These are phyloP conservation scores for Lepisosteus oculatus DNA, from an alignment of 2,113 vertebrate species.

Conservation along the genomic window DNA sequence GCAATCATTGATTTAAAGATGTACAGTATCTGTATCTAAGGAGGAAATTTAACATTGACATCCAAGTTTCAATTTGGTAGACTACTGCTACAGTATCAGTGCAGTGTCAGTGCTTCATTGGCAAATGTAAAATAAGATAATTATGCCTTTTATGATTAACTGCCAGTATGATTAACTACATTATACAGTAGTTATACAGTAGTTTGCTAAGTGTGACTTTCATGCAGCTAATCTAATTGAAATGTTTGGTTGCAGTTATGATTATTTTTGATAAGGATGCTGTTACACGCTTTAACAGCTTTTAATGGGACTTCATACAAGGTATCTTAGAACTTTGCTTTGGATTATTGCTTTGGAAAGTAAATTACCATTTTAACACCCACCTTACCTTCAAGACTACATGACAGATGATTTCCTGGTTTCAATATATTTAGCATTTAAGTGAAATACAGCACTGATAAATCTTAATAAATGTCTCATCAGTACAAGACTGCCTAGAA, in stretches of 20 bases:
- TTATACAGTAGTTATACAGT: background rate
- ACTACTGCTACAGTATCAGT: too few species aligned
- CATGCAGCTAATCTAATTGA: background rate
- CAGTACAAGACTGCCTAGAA: slow-evolving; percentile 26
- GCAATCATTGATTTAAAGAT: too few species aligned
- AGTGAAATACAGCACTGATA: too few species aligned
- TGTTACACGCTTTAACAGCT: slow-evolving; percentile 12
- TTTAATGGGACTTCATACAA: background rate
- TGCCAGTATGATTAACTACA: too few species aligned
- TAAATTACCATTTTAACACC: slow-evolving; percentile 31
- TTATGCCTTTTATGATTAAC: too few species aligned
- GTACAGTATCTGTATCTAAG: too few species aligned
- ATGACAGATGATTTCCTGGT: slow-evolving; percentile 34
- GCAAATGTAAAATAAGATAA: too few species aligned
- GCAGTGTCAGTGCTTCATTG: too few species aligned
- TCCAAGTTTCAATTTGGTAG: too few species aligned
- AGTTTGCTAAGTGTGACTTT: background rate
- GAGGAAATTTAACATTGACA: too few species aligned
- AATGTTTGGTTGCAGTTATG: background rate
- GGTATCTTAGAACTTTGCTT: slow-evolving; percentile 18
- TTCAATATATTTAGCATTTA: slow-evolving; percentile 43
- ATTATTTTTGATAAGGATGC: slow-evolving; percentile 24
- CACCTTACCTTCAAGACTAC: slow-evolving; percentile 33
- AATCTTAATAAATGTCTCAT: slow-evolving; percentile 6
- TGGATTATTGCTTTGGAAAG: slow-evolving; percentile 27